Evolutionary conservation across 2,113 vertebrate genomes (phyloP).

Genomic region (Melanerpes aurifrons): DNA sequence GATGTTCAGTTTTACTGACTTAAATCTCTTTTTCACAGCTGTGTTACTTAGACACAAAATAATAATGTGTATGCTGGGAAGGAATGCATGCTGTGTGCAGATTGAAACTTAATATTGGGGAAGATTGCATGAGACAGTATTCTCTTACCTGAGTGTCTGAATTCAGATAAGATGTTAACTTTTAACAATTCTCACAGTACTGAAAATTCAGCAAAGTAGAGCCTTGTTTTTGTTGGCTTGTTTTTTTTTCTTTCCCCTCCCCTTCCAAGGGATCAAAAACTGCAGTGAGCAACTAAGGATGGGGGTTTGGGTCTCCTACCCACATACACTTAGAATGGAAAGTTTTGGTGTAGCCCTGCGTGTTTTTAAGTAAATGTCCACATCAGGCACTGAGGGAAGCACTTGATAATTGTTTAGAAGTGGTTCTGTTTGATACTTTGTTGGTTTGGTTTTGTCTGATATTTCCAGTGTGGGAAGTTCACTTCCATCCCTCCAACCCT

Average conservation of each 20-base stretch:
- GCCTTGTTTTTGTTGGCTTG: no score
- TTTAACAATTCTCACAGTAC: not conserved
- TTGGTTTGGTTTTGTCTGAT: not conserved
- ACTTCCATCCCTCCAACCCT: slow-evolving; percentile 94
- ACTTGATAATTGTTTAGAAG: not conserved
- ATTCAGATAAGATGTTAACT: not conserved
- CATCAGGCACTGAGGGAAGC: not conserved
- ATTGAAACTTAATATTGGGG: not conserved
- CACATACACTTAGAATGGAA: not conserved
- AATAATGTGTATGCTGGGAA: not conserved
- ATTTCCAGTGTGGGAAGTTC: slow-evolving; percentile 94
- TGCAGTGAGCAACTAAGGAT: not conserved
- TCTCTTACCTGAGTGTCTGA: not conserved
- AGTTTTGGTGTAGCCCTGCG: not conserved
- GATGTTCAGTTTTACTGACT: not conserved
- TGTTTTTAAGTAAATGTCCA: not conserved
- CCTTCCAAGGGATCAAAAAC: not conserved
- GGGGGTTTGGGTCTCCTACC: not conserved
- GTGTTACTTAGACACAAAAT: not conserved
- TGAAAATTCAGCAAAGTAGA: not conserved
- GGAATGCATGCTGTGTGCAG: not conserved
- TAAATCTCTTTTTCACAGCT: not conserved
- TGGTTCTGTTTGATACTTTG: not conserved
- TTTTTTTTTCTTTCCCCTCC: no score
- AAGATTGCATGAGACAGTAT: not conserved